Evolutionary conservation across 2,888 invertebrate genomes (phyloP).

Genomic region (Elmis aenea): DNA sequence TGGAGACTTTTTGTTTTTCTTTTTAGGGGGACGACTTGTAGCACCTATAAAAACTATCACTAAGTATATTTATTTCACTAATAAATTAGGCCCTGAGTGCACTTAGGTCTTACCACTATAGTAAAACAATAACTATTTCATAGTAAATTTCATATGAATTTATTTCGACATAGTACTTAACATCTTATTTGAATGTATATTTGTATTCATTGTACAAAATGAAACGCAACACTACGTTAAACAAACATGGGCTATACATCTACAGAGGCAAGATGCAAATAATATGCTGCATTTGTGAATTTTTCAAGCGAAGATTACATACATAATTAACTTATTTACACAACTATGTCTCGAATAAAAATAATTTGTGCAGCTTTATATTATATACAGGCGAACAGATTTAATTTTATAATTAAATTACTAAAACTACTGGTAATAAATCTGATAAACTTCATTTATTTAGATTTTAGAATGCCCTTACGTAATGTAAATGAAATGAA

Average conservation of each 20-base stretch:
- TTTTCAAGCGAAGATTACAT: slow-evolving; percentile 25
- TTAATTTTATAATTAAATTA: slow-evolving; percentile 16
- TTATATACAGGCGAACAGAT: slow-evolving; percentile 26
- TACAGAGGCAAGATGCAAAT: slow-evolving; percentile 39
- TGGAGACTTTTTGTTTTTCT: slow-evolving; percentile 52
- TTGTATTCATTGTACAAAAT: slow-evolving; percentile 29
- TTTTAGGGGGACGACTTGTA: slow-evolving; percentile 49
- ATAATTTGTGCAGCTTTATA: slow-evolving; percentile 17
- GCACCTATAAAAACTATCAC: slow-evolving; percentile 39
- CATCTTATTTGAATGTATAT: slow-evolving; percentile 31
- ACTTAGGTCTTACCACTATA: slow-evolving; percentile 20
- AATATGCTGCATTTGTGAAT: slow-evolving; percentile 23
- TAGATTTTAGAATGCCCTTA: slow-evolving; percentile 15
- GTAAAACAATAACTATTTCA: slow-evolving; percentile 32
- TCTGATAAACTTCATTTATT: slow-evolving; percentile 11
- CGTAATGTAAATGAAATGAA: slow-evolving; percentile 13
- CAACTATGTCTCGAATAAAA: slow-evolving; percentile 11
- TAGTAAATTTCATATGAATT: slow-evolving; percentile 38
- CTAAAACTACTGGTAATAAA: slow-evolving; percentile 15
- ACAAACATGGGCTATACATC: slow-evolving; percentile 28
- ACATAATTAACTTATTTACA: slow-evolving; percentile 18
- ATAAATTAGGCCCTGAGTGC: slow-evolving; percentile 13
- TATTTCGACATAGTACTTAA: slow-evolving; percentile 40
- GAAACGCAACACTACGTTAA: slow-evolving; percentile 24
- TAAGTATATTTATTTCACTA: slow-evolving; percentile 8